Evolutionary conservation across 2,797 vertebrate genomes (phyloP), one percentile per base, ranked within the genome.

Genomic region (Erethizon dorsatum): DNA sequence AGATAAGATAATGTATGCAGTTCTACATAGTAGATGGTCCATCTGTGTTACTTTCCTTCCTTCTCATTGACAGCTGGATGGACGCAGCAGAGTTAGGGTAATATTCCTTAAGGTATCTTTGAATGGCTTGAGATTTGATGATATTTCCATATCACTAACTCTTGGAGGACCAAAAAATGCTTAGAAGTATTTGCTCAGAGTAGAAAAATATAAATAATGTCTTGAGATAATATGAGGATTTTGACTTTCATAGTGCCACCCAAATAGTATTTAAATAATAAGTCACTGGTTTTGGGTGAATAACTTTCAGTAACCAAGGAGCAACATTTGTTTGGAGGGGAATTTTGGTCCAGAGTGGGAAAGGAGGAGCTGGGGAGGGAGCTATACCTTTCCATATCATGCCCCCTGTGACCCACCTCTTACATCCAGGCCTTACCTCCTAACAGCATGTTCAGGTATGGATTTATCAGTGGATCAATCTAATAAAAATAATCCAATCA

Each of bases 291-390:
- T 92, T 91, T 69, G 75, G 31, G 24, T 63, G 5, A 88, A 65
- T 91, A 33, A 37, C 85, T 87, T 85, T 93, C 13, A 56, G 63
- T 71, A 28, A 83, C 50, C 79, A 33, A 80, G n/a, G 83, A 83
- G 73, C n/a, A 86, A 47, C 37, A 41, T 88, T 92, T 95, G 22
- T 92, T 95, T 77, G 78, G 24, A 91, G 37, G 54, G 11, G 18
- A 63, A 88, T 28, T 28, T 47, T 75, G 71, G 11, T 75, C 24
- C 5, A 45, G 71, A 75, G 73, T 75, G 24, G 73, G 73, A 47
- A 75, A 75, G 45, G 24, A 77, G 13, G 26, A 31, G 26, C 24
- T 77, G 26, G 26, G 20, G 45, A 15, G 73, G 13, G 45, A 47
- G 45, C 10, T 61, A 31, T 17, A 47, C 7, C 41, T 26, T 47